These are phyloP conservation scores for Parapsyche elsis DNA, from an alignment of 1,140 invertebrate genomes.

Conservation along the genomic window DNA sequence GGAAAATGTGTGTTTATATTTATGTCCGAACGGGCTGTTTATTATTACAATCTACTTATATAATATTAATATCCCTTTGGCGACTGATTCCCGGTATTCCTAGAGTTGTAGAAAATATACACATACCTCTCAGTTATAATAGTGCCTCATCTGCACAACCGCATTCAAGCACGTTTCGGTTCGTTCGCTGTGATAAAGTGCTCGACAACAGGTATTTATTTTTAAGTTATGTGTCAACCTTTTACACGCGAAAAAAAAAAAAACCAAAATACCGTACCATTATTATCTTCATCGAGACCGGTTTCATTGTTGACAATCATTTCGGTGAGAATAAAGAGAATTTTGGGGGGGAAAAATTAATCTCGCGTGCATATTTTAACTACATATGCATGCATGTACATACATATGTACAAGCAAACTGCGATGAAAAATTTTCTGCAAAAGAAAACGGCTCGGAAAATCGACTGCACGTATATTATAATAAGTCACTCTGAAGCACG, in stretches of 20 bases:
- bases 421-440: too few species aligned
- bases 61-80: not conserved
- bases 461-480: too few species aligned
- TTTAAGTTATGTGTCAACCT: conserved; percentile 38
- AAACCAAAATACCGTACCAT: conserved; percentile 11
- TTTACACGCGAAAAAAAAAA: conserved; percentile 9
- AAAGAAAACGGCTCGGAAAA: too few species aligned
- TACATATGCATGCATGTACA: too few species aligned
- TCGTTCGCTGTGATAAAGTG: conserved; percentile 22
- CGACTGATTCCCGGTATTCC: conserved; percentile 26
- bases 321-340: not conserved
- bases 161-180: conserved; percentile 37
- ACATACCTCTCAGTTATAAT: not conserved
- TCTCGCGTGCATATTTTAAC: too few species aligned
- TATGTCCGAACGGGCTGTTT: conserved; percentile 21
- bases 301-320: conserved; percentile 20
- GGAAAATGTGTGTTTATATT: conserved; percentile 24
- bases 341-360: not conserved
- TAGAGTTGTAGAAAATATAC: not conserved
- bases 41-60: not conserved
- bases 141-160: conserved; percentile 26
- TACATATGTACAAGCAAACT: too few species aligned
- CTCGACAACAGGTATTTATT: conserved; percentile 37
- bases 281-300: conserved; percentile 23
- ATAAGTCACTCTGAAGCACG: too few species aligned